Evolutionary conservation across 92 coral and sea anemone genomes (phyloP).

Genomic region (Muricea muricata): DNA sequence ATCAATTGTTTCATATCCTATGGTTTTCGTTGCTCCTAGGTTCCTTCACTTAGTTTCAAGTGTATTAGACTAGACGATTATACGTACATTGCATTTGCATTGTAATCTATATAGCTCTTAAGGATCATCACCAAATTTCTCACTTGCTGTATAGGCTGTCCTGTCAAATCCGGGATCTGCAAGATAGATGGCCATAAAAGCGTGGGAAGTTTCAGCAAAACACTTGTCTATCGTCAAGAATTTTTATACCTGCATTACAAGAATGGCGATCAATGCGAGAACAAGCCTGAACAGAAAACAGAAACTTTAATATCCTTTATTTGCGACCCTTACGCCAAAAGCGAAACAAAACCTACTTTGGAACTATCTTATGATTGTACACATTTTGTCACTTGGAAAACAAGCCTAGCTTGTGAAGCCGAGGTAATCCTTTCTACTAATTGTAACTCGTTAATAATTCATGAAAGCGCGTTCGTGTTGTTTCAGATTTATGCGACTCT

Average conservation of each 20-base stretch:
- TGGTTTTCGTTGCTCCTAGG: no score
- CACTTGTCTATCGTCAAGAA: slow-evolving; percentile 73
- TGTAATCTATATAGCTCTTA: no score
- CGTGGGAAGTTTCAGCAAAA: slow-evolving; percentile 78
- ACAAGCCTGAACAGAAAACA: slow-evolving; percentile 57
- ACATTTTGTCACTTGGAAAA: slow-evolving; percentile 80
- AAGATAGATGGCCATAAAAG: slow-evolving; percentile 56
- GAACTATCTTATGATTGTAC: slow-evolving; percentile 77
- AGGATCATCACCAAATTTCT: no score
- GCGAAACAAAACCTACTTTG: slow-evolving; percentile 77
- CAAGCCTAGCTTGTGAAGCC: slow-evolving; percentile 82
- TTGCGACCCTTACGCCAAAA: slow-evolving; percentile 54
- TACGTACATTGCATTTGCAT: no score
- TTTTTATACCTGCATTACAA: slow-evolving; percentile 71
- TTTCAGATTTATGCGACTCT: no score
- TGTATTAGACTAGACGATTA: no score
- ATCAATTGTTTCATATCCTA: no score
- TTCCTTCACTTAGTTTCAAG: no score
- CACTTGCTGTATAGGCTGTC: slow-evolving; percentile 42
- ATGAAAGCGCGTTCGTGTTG: no score
- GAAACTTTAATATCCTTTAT: slow-evolving; percentile 84
- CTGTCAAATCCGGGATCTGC: slow-evolving; percentile 83
- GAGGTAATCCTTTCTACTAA: no score
- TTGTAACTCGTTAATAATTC: no score
- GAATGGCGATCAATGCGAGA: slow-evolving; percentile 73